Percentiles rank a stretch among this genome's conserved stretches.
Conservation (phyloP, 2,797 vertebrate genomes). For the Triplophysa bombifrons region DNA sequence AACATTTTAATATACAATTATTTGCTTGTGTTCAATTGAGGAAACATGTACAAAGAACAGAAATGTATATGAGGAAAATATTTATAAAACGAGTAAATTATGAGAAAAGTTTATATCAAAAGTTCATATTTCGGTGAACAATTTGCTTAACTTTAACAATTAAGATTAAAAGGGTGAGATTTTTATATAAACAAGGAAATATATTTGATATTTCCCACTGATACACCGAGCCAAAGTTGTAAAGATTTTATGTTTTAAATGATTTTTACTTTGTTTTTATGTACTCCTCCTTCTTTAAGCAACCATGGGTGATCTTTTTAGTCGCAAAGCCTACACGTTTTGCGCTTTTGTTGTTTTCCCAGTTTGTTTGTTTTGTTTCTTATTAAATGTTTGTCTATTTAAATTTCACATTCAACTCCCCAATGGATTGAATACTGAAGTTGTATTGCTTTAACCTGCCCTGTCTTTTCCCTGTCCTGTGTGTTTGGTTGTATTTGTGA, state of each 20-base stretch:
- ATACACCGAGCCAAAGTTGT: background rate
- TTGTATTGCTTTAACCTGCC: constrained; percentile 35
- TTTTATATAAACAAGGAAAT: background rate
- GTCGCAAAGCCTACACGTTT: background rate
- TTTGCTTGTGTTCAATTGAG: too few relatives aligned
- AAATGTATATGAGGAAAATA: too few relatives aligned
- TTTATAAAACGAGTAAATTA: too few relatives aligned
- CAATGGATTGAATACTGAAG: constrained; percentile 23
- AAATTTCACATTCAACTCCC: constrained; percentile 22
- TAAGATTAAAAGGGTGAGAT: too few relatives aligned
- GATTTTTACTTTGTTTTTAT: background rate
- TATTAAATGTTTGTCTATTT: constrained; percentile 18
- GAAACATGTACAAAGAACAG: too few relatives aligned
- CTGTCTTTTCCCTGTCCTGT: constrained; percentile 51
- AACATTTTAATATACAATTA: background rate
- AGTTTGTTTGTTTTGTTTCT: constrained; percentile 8
- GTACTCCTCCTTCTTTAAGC: constrained; percentile 28
- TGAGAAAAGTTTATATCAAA: too few relatives aligned
- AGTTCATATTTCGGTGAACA: too few relatives aligned
- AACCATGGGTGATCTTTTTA: constrained; percentile 20
- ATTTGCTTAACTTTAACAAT: too few relatives aligned
- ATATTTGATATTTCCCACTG: background rate
- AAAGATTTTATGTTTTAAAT: background rate
- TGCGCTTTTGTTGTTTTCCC: constrained; percentile 3
- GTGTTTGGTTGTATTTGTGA: constrained; percentile 52